Evolutionary conservation across 2,113 vertebrate species (phyloP).

Genomic region (Plecturocebus donacophilus): DNA sequence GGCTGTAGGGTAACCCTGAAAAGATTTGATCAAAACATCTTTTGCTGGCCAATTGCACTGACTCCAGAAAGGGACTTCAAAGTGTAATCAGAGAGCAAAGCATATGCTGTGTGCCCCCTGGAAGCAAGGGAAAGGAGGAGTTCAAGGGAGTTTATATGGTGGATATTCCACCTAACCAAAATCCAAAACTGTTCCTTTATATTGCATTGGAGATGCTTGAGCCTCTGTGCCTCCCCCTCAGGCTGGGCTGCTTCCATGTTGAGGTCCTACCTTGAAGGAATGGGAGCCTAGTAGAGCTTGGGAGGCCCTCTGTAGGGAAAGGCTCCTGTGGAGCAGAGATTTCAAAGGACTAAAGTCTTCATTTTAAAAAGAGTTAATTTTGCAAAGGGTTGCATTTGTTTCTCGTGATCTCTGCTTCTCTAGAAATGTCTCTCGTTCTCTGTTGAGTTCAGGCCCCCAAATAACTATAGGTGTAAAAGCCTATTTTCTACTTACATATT

Average conservation of each 20-base stretch:
- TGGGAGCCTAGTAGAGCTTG: accelerated
- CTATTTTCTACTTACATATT: background rate
- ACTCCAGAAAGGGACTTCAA: background rate
- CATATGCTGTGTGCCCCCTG: accelerated
- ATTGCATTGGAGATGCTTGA: background rate
- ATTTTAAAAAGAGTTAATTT: background rate
- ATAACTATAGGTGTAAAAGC: background rate
- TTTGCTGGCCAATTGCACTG: background rate
- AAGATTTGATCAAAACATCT: background rate
- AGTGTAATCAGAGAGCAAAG: background rate
- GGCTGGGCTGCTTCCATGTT: background rate
- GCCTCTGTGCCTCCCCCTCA: no score
- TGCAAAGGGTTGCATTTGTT: background rate
- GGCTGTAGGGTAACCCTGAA: background rate
- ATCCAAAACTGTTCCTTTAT: background rate
- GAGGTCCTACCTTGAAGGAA: background rate
- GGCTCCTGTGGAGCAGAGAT: background rate
- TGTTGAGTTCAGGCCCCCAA: background rate
- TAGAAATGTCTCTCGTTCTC: background rate
- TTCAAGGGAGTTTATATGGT: background rate
- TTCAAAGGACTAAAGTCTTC: background rate
- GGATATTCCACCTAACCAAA: no score
- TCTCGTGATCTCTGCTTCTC: background rate
- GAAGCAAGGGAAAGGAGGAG: background rate
- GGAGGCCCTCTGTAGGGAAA: background rate